Base-by-base conservation (phyloP, 2,113 vertebrate genomes). In the Coptodon bakossiorum region DNA sequence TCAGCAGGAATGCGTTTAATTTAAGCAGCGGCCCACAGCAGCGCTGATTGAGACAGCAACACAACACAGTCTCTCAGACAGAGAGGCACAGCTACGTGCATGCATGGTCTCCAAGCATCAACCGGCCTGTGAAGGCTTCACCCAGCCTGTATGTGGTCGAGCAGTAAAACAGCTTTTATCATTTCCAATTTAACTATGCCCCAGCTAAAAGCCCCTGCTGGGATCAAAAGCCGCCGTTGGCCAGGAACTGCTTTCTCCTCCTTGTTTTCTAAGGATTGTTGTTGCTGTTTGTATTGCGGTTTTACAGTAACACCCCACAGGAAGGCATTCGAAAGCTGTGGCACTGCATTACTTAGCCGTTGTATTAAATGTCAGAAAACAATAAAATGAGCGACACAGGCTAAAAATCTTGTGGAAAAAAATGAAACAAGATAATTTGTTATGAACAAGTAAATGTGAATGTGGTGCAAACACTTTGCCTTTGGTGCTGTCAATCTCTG, bases 91-190 rank as follows among this genome's bases (percentile, higher is more conserved):
- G 91, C 81, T 86, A 89, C 81, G 80, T 85, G 91, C 80, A 78
- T 68, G 61, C 80, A 83, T 52, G 27, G 78, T 85, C 54, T 87
- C 86, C 68, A 82, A 87, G 84, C 92, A 83, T 83, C 81, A 81
- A 90, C 80, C 88, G 50, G 82, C 87, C 38, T 83, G 56, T 88
- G 71, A 83, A 81, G 87, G 91, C 85, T 90, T 95, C 89, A 82
- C 68, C 73, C 79, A n/a, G 92, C 84, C 83, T 85, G 88, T 93
- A 93, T 94, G 94, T 90, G 90, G 90, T 88, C 40, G 22, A 81
- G 89, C 89, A 91, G 89, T 95, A 93, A 96, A 96, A 94, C 73
- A 22, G 79, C 91, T 95, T 96, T 95, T 96, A 95, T 94, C 90
- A 94, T 94, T 92, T 94, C 85, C 89, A 91, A 93, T 95, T 95